Percentiles rank a stretch among this genome's conserved stretches.
These are phyloP conservation scores for Yoshiicerus persimilis DNA, from an alignment of 1,140 invertebrate species.

Conservation along the genomic window DNA sequence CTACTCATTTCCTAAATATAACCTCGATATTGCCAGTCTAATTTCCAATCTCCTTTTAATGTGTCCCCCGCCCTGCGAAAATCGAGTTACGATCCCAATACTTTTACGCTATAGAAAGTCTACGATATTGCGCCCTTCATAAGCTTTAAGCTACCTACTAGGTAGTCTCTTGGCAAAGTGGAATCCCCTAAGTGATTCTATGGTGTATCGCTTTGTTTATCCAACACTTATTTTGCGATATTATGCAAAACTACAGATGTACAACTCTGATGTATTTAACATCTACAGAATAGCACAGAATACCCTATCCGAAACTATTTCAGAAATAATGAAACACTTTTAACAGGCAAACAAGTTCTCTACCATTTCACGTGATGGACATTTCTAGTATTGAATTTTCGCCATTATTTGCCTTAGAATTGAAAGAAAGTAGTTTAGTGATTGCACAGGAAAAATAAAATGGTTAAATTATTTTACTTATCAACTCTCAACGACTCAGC, in stretches of 20 bases:
- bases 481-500: too few species aligned
- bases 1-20: background rate
- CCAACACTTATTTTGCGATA: background rate
- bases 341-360: background rate
- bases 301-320: background rate
- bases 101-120: too few species aligned
- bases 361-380: background rate
- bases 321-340: background rate
- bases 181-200: background rate
- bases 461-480: too few species aligned
- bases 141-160: too few species aligned
- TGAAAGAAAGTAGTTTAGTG: background rate
- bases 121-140: too few species aligned
- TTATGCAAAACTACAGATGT: too few species aligned
- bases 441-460: background rate
- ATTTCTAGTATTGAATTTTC: background rate
- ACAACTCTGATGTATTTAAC: background rate
- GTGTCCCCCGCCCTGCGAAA: constrained; percentile 19
- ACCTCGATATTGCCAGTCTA: constrained; percentile 27
- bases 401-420: background rate
- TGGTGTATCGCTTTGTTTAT: background rate
- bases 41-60: constrained; percentile 44
- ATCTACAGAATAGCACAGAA: background rate
- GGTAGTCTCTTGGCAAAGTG: too few species aligned
- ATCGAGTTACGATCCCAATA: background rate